phyloP scores from a whole-genome alignment of 2,888 invertebrate genomes.

The Tribolium freemani region DNA sequence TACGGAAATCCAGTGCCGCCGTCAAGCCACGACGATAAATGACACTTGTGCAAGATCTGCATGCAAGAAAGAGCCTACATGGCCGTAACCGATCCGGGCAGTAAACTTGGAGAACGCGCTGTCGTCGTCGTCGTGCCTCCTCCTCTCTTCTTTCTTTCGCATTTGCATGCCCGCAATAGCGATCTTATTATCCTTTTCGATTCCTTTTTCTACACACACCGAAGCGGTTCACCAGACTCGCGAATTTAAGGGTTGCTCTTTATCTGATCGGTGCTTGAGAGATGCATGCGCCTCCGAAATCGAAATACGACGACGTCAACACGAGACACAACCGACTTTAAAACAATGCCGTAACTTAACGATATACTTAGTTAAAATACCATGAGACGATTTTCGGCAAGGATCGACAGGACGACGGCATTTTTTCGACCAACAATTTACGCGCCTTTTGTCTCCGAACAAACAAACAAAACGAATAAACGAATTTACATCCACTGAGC shows the following conservation, averaged over 20 bases:
- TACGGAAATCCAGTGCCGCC: constrained; percentile 61
- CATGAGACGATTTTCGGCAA: constrained; percentile 51
- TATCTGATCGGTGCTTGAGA: constrained; percentile 43
- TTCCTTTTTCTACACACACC: constrained; percentile 9
- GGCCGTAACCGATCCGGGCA: constrained; percentile 62
- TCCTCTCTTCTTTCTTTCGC: constrained; percentile 36
- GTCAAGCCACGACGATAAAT: constrained; percentile 57
- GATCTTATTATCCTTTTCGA: constrained; percentile 55
- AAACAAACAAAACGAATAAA: background rate
- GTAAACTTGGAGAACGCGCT: constrained; percentile 45
- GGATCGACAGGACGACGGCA: constrained; percentile 48
- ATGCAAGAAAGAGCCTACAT: constrained; percentile 58
- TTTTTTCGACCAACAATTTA: constrained; percentile 46
- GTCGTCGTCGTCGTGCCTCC: constrained; percentile 46
- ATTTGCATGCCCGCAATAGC: constrained; percentile 54
- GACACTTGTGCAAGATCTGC: constrained; percentile 62
- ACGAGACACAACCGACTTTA: constrained; percentile 50
- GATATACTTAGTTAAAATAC: constrained; percentile 65
- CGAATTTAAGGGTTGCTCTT: constrained; percentile 63
- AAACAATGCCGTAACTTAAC: constrained; percentile 65
- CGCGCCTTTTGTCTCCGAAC: constrained; percentile 28
- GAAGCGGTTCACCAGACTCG: constrained; percentile 61
- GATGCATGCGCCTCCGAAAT: constrained; percentile 40
- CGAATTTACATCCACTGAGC: background rate
- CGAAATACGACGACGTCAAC: constrained; percentile 63